These are phyloP conservation scores for Laothoe populi DNA, from an alignment of 2,888 invertebrate genomes.

Conservation along the genomic window DNA sequence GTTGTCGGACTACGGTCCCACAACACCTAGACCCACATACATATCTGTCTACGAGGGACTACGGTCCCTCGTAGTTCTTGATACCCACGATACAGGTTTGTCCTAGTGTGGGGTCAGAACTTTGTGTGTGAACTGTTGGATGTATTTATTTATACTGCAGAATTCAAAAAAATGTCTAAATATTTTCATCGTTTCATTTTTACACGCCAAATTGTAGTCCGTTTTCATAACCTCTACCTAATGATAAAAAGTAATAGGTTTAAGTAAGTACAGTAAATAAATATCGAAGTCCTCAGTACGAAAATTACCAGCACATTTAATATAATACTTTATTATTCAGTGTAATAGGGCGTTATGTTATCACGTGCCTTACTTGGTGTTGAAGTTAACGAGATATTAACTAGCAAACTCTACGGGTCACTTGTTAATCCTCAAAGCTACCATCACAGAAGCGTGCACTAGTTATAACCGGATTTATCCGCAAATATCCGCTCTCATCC, in stretches of 20 bases:
- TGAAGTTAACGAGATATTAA: constrained; percentile 15
- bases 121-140: neutral
- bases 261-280: too few species aligned
- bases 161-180: too few species aligned
- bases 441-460: constrained; percentile 19
- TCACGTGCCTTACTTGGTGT: constrained; percentile 8
- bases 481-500: constrained; percentile 15
- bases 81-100: too few species aligned
- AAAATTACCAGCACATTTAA: neutral
- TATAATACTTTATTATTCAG: neutral
- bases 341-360: constrained; percentile 3
- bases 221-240: too few species aligned
- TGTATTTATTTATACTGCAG: neutral
- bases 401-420: constrained; percentile 25
- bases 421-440: constrained; percentile 28
- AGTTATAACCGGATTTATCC: constrained; percentile 24
- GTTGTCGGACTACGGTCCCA: too few species aligned
- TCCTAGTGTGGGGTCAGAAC: neutral
- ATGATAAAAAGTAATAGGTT: too few species aligned
- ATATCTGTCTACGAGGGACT: too few species aligned
- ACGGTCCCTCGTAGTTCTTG: too few species aligned
- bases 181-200: too few species aligned
- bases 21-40: too few species aligned
- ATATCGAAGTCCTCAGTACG: too few species aligned
- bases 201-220: too few species aligned